Evolutionary conservation across 1,140 invertebrate genomes (phyloP).

Genomic region (Diabrotica undecimpunctata): DNA sequence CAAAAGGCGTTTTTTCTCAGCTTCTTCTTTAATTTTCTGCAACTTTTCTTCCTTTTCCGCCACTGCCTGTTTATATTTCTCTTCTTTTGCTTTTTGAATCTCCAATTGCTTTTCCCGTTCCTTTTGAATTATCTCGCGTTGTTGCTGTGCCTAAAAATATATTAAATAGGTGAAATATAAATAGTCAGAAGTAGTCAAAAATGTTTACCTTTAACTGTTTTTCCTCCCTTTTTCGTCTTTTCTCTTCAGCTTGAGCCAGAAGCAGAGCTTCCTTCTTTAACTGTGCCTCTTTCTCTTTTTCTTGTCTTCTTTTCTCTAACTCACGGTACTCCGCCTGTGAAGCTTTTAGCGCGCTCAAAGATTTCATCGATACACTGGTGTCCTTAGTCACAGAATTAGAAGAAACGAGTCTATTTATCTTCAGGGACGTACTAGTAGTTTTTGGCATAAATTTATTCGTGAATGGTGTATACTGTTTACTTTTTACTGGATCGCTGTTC

Average conservation of each 20-base stretch:
- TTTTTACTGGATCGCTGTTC: neutral
- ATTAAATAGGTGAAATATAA: too few relatives aligned
- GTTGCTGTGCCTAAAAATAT: conserved; percentile 47
- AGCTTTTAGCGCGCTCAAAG: conserved; percentile 14
- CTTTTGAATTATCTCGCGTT: conserved; percentile 56
- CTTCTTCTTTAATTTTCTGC: conserved; percentile 52
- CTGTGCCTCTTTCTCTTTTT: conserved; percentile 46
- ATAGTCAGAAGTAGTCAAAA: neutral
- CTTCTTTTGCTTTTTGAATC: conserved; percentile 50
- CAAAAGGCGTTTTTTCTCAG: conserved; percentile 43
- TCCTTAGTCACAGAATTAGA: conserved; percentile 14
- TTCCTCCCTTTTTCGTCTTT: conserved; percentile 55
- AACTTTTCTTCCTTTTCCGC: conserved; percentile 54
- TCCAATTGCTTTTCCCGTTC: conserved; percentile 54
- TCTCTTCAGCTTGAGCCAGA: conserved; percentile 49
- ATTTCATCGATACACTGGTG: conserved; percentile 14
- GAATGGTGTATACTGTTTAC: conserved; percentile 35
- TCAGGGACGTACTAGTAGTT: conserved; percentile 21
- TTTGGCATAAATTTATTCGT: conserved; percentile 22
- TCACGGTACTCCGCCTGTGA: conserved; percentile 28
- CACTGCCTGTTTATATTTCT: conserved; percentile 51
- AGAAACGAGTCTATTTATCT: conserved; percentile 11
- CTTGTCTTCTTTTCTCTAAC: conserved; percentile 20
- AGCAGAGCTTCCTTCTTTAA: conserved; percentile 44
- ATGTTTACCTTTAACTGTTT: conserved; percentile 51